phyloP scores from a whole-genome alignment of 2,888 invertebrate genomes.

The Gisinianus flammeolus region DNA sequence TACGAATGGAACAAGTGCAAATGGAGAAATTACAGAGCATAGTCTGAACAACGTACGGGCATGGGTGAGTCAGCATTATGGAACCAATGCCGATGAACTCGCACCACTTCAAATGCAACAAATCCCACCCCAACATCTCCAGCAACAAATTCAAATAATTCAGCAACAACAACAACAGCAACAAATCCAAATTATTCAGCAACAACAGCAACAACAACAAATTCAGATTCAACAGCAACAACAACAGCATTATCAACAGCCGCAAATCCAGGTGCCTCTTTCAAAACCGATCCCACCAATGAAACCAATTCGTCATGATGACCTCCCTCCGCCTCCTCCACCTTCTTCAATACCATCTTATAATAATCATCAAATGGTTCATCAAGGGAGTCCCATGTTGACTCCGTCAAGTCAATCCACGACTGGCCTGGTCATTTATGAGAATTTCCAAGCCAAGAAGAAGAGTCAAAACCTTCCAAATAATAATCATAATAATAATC shows the following conservation, averaged over 20 bases:
- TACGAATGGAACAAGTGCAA: background rate
- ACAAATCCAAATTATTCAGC: constrained; percentile 9
- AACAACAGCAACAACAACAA: constrained; percentile 13
- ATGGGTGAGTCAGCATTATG: constrained; percentile 58
- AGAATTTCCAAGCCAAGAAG: constrained; percentile 57
- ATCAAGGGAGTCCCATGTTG: too few species aligned
- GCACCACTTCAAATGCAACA: constrained; percentile 39
- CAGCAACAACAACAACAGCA: constrained; percentile 19
- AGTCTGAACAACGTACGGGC: constrained; percentile 53
- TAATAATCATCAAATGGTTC: background rate
- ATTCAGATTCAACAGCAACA: background rate
- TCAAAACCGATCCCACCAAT: constrained; percentile 29
- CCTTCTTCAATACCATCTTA: background rate
- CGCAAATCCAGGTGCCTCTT: background rate
- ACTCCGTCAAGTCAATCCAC: background rate
- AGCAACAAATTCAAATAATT: background rate
- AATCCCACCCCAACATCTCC: constrained; percentile 2
- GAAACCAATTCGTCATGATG: constrained; percentile 25
- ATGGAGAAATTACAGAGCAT: background rate
- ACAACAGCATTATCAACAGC: background rate
- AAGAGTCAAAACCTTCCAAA: background rate
- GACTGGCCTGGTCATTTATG: constrained; percentile 54
- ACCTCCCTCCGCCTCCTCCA: constrained; percentile 44
- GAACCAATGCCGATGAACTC: constrained; percentile 48
- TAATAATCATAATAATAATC: background rate